Base-by-base conservation (phyloP, 2,888 invertebrate species). In the Tachina fera region DNA sequence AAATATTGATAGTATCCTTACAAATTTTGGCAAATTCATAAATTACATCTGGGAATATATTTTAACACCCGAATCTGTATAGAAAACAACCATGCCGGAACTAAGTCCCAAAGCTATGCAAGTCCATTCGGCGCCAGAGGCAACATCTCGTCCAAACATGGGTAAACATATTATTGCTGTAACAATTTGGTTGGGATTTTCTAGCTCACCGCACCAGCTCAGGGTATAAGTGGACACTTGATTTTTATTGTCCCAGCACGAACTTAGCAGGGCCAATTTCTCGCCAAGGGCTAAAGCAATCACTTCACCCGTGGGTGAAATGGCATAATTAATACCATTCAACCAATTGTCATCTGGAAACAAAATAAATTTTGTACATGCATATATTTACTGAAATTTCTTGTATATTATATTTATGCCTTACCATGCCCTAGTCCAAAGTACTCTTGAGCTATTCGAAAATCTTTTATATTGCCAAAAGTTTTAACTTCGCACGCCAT, bases 71-170 rank as follows among this genome's bases (percentile, higher is more conserved):
- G 95, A 96, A 92, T 98, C 98, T 1, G 97, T 97, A 91, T 97
- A 98, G 93, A 98, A 97, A 86, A 96, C 94, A 13, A 98, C 94
- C 93, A 94, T 95, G 19, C 99, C 99, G 88, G 97, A 96, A 88
- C 95, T 95, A 89, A 97, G 96, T 14, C 98, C 99, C 80, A 98
- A 94, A 84, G 96, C 95, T 84, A 98, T 94, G 91, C 98, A 98
- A 14, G 97, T 98, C 98, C 98, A 99, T 91, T 99, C 98, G 41
- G 97, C 95, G 3, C 90, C 91, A 9, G 95, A 95, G 90, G 96
- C 94, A 0, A 89, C 88, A 74, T 87, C 88, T 14, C 88, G 88
- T 1, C 92, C 91, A 58, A 92, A 92, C 86, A 94, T 92, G 1
- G 94, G 94, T 76, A 94, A 87, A 87, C 94, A 94, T 56, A 93